Conservation (phyloP, 2,888 invertebrate genomes). For the Gandaritis pyraliata region DNA sequence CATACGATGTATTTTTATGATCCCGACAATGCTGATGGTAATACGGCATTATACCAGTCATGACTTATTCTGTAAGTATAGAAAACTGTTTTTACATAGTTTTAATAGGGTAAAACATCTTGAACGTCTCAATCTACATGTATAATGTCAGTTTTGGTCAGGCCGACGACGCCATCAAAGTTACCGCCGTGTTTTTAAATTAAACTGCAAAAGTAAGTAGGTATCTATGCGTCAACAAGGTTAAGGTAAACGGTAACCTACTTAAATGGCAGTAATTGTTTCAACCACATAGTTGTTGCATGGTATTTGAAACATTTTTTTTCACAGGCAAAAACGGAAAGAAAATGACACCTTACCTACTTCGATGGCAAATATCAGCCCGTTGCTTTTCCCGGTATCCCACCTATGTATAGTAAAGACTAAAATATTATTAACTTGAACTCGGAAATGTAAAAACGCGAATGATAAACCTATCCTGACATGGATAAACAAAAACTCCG, state of each 20-base stretch:
- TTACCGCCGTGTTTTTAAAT: too few species aligned
- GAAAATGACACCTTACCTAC: not conserved
- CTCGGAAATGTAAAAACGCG: not conserved
- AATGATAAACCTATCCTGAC: constrained; percentile 2
- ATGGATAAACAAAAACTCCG: constrained; percentile 7
- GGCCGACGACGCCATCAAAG: too few species aligned
- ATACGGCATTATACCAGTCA: not conserved
- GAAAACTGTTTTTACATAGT: not conserved
- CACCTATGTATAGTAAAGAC: not conserved
- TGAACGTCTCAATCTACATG: too few species aligned
- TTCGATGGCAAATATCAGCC: not conserved
- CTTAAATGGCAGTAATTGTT: not conserved
- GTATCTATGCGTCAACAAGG: too few species aligned
- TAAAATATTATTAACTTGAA: constrained; percentile 14
- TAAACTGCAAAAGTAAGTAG: too few species aligned
- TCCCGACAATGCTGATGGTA: not conserved
- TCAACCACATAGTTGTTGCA: not conserved
- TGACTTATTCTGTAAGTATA: not conserved
- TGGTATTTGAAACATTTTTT: not conserved
- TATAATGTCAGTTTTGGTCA: too few species aligned
- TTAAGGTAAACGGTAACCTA: too few species aligned
- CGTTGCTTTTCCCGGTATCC: not conserved
- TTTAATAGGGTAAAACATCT: not conserved
- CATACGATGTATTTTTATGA: constrained; percentile 6
- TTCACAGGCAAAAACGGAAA: too few species aligned